Evolutionary conservation across 2,888 invertebrate genomes (phyloP).

Genomic region (Parochlus steinenii): DNA sequence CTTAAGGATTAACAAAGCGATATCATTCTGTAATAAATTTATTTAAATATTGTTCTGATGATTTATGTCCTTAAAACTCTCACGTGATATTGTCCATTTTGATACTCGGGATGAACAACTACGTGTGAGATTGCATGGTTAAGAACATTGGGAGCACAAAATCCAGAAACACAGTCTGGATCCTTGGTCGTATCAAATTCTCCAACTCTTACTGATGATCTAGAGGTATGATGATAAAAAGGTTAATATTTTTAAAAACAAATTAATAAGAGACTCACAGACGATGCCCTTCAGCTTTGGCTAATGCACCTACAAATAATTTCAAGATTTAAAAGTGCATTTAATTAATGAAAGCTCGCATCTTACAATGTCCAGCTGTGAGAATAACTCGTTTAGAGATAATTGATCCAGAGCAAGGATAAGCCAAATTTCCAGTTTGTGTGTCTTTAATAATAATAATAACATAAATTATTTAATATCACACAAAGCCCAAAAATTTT

Average conservation of each 20-base stretch:
- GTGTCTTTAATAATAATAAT: constrained; percentile 35
- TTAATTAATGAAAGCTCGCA: constrained; percentile 22
- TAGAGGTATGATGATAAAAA: constrained; percentile 21
- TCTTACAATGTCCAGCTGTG: not conserved
- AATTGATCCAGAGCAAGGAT: constrained; percentile 62
- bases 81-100: constrained; percentile 43
- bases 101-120: constrained; percentile 60
- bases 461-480: constrained; percentile 1
- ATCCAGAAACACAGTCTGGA: constrained; percentile 54
- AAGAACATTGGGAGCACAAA: constrained; percentile 55
- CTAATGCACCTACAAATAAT: constrained; percentile 64
- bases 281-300: constrained; percentile 57
- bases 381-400: constrained; percentile 29
- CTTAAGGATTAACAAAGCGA: constrained; percentile 55
- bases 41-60: too few relatives aligned
- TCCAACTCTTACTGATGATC: constrained; percentile 54
- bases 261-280: constrained; percentile 37
- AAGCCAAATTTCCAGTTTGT: constrained; percentile 47
- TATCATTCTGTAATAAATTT: too few relatives aligned
- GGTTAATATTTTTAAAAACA: constrained; percentile 3
- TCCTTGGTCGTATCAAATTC: constrained; percentile 56
- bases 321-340: constrained; percentile 56
- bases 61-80: constrained; percentile 27
- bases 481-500: too few relatives aligned
- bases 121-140: constrained; percentile 58